Evolutionary conservation across 2,797 vertebrate species (phyloP).

Genomic region (Alauda arvensis): DNA sequence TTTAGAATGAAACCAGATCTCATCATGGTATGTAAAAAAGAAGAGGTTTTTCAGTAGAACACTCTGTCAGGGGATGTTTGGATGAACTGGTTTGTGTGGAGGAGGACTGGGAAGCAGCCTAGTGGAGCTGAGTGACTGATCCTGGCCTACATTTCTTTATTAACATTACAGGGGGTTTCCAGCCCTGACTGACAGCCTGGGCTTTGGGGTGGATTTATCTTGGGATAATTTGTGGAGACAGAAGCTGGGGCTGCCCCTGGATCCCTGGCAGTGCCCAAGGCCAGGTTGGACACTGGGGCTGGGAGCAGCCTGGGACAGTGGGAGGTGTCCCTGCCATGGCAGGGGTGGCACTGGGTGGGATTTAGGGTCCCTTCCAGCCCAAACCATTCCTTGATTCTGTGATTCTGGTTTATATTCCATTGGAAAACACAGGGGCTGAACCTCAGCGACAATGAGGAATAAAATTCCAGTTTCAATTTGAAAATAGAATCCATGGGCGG

Average conservation of each 20-base stretch:
- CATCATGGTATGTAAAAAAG: not conserved
- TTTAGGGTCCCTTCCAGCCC: rapidly evolving
- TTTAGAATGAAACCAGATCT: not conserved
- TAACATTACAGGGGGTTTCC: not conserved
- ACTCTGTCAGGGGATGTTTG: not conserved
- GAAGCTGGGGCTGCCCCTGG: not conserved
- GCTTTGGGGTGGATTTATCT: not conserved
- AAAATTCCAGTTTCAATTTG: not conserved
- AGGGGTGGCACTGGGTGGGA: rapidly evolving
- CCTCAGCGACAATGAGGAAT: not conserved
- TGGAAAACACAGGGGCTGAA: not conserved
- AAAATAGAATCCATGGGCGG: not conserved
- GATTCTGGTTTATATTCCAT: not conserved
- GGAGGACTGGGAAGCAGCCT: not conserved
- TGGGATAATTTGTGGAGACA: not conserved
- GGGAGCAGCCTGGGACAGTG: not conserved
- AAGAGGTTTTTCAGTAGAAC: not conserved
- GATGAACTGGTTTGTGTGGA: not conserved
- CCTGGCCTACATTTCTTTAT: not conserved
- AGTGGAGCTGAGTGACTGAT: not conserved
- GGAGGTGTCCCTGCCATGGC: not conserved
- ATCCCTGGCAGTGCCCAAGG: not conserved
- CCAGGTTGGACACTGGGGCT: not conserved
- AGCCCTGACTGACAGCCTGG: not conserved
- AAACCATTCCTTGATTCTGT: not conserved